Evolutionary conservation across 2,888 invertebrate species (phyloP).

Genomic region (Neoaliturus tenellus): DNA sequence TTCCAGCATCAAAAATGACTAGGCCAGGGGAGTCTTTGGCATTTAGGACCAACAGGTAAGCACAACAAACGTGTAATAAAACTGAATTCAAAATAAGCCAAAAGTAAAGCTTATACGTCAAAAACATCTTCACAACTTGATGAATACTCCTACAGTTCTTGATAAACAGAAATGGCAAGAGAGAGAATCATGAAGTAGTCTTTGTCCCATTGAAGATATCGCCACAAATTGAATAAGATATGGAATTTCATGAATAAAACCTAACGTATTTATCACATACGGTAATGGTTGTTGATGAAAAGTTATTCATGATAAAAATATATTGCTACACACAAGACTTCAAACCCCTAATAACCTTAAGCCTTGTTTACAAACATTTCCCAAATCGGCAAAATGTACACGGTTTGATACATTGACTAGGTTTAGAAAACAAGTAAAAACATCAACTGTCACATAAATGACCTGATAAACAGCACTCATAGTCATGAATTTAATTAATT

Average conservation of each 20-base stretch:
- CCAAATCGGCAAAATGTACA: neutral
- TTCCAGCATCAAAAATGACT: conserved; percentile 65
- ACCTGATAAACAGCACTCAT: neutral
- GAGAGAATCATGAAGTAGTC: neutral
- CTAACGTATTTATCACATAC: neutral
- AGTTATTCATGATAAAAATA: too few relatives aligned
- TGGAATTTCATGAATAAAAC: neutral
- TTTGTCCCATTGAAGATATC: neutral
- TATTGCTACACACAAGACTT: too few relatives aligned
- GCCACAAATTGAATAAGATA: neutral
- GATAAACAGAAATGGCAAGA: neutral
- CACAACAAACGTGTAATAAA: conserved; percentile 41
- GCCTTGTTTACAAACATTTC: conserved; percentile 14
- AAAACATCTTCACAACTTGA: neutral
- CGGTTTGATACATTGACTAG: neutral
- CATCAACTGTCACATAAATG: neutral
- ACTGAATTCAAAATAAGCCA: conserved; percentile 38
- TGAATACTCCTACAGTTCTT: neutral
- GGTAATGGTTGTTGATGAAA: neutral
- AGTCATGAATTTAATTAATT: conserved; percentile 3
- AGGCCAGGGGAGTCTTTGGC: conserved; percentile 64
- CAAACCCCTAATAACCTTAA: conserved; percentile 8
- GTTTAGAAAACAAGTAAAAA: too few relatives aligned
- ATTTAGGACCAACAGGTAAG: conserved; percentile 60
- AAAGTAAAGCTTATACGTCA: neutral